Percentiles rank a stretch among this genome's conserved stretches.
phyloP scores from a whole-genome alignment of 37 sponge, comb jelly and placozoan genomes.

The Aphrocallistes beatrix region DNA sequence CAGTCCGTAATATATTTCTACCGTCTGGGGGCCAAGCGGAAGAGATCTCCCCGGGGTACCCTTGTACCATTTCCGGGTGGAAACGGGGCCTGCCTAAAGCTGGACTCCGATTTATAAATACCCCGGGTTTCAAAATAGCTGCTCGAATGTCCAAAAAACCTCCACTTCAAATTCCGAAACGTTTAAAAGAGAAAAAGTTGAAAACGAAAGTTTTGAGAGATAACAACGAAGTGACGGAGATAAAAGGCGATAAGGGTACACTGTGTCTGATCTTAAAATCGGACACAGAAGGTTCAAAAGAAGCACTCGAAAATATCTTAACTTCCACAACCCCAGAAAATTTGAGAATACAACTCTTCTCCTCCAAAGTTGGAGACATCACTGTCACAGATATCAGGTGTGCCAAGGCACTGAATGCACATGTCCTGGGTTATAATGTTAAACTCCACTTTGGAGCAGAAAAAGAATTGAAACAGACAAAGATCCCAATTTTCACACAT shows the following conservation, averaged over 20 bases:
- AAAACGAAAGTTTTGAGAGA: no score
- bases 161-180: no score
- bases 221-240: background rate
- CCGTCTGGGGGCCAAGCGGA: background rate
- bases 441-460: background rate
- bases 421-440: background rate
- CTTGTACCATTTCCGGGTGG: background rate
- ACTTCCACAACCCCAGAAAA: background rate
- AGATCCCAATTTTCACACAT: background rate
- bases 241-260: background rate
- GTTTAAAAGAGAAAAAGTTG: no score
- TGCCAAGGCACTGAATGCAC: background rate
- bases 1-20: background rate
- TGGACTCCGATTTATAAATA: background rate
- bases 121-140: background rate
- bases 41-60: background rate
- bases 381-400: background rate
- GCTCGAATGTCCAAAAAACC: no score
- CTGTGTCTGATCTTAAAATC: background rate
- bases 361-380: background rate
- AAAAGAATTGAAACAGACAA: background rate
- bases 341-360: background rate
- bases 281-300: constrained; percentile 8
- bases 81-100: background rate
- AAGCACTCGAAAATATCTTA: background rate